Evolutionary conservation across 2,888 invertebrate genomes (phyloP).

Genomic region (Xestia ashworthii): DNA sequence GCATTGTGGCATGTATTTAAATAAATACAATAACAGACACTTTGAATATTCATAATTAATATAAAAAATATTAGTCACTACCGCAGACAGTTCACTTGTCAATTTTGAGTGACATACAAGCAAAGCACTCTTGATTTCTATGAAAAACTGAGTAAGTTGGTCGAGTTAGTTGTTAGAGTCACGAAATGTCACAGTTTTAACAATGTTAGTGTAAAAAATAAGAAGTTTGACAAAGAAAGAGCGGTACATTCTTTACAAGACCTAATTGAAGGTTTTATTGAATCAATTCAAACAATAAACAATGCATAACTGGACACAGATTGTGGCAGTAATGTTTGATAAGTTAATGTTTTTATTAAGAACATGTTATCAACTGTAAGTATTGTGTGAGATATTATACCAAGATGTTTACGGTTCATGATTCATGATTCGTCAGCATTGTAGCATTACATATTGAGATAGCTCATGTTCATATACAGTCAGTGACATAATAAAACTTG

Average conservation of each 20-base stretch:
- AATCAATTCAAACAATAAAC: slow-evolving; percentile 66
- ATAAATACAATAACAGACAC: slow-evolving; percentile 68
- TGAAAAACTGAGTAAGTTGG: slow-evolving; percentile 58
- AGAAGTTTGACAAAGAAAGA: slow-evolving; percentile 6
- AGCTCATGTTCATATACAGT: slow-evolving; percentile 46
- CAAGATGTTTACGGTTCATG: slow-evolving; percentile 77
- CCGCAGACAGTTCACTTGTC: slow-evolving; percentile 76
- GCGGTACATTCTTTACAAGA: slow-evolving; percentile 18
- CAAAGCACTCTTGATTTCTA: slow-evolving; percentile 81
- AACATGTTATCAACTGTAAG: slow-evolving; percentile 76
- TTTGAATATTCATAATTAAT: slow-evolving; percentile 73
- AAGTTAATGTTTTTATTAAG: slow-evolving; percentile 78
- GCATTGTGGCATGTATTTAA: slow-evolving; percentile 76
- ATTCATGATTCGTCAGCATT: slow-evolving; percentile 72
- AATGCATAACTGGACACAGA: slow-evolving; percentile 68
- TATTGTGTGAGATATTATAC: slow-evolving; percentile 70
- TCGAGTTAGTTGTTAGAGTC: slow-evolving; percentile 43
- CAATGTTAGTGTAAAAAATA: slow-evolving; percentile 36
- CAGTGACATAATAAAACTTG: slow-evolving; percentile 56
- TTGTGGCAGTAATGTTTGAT: slow-evolving; percentile 69
- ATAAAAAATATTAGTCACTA: slow-evolving; percentile 69
- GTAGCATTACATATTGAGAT: slow-evolving; percentile 63
- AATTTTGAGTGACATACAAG: slow-evolving; percentile 75
- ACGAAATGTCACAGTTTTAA: slow-evolving; percentile 45
- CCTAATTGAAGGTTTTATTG: slow-evolving; percentile 42